A percentile compares a stretch with the other conserved stretches of the same genome.
Evolutionary conservation across 2,888 invertebrate species (phyloP).

Genomic region (Drosophila subsilvestris): DNA sequence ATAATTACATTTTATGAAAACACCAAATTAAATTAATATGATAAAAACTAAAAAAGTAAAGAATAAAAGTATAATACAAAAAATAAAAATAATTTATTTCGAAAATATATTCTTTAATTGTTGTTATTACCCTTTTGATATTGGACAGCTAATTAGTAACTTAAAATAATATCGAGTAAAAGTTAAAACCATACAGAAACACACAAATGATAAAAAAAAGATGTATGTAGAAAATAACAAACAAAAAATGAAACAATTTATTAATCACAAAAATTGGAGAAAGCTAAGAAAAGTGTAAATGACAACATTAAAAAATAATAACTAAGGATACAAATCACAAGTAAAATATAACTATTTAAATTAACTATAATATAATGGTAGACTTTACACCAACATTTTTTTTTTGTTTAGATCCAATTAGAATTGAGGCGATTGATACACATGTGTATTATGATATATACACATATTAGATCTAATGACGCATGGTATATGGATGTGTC

Average conservation of each 20-base stretch:
- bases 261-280: not conserved
- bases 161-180: slow-evolving; percentile 7
- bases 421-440: slow-evolving; percentile 44
- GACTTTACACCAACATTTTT: slow-evolving; percentile 31
- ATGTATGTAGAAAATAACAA: slow-evolving; percentile 28
- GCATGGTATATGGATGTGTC: slow-evolving; percentile 13
- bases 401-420: slow-evolving; percentile 46
- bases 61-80: not conserved
- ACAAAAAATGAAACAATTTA: slow-evolving; percentile 7
- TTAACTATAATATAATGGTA: slow-evolving; percentile 3
- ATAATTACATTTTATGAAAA: not conserved
- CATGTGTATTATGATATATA: slow-evolving; percentile 22
- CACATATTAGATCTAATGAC: not conserved
- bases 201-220: slow-evolving; percentile 6
- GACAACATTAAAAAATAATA: not conserved
- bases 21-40: not conserved
- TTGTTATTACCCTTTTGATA: not conserved
- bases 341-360: slow-evolving; percentile 9
- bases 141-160: not conserved
- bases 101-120: slow-evolving; percentile 4
- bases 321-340: not conserved
- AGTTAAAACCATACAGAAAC: slow-evolving; percentile 10
- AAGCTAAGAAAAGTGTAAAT: slow-evolving; percentile 3
- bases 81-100: not conserved
- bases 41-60: slow-evolving; percentile 13